Evolutionary conservation across 1,140 invertebrate species (phyloP), one percentile per base, ranked within the genome.

Genomic region (Yoshiicerus persimilis): DNA sequence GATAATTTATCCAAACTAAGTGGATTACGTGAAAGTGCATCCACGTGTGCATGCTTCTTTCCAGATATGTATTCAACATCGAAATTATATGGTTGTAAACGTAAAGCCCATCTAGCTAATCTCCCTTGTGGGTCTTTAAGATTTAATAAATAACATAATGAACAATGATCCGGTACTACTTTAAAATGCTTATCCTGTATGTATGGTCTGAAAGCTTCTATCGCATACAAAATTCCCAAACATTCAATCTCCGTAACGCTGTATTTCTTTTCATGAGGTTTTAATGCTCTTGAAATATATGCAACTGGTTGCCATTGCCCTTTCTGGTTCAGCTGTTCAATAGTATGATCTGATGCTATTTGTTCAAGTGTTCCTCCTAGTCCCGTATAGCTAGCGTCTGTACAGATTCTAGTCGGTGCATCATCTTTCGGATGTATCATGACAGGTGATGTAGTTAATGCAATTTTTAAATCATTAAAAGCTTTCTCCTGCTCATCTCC

Each of bases 141-240:
- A 5, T 91, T 91, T 25, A 92, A n/a, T n/a, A n/a, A n/a, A n/a
- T n/a, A n/a, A n/a, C n/a, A n/a, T n/a, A n/a, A n/a, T n/a, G n/a
- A n/a, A 89, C 91, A 90, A 90, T 94, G 93, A 88, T 95, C 93
- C 0, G 93, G 94, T 4, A 92, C 80, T 0, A 95, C 91, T 27
- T 89, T 93, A 88, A 94, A 94, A 1, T 62, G 1, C 36, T 13
- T 88, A 2, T 75, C 75, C 0, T 88, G 70, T 36, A 93, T n/a
- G 89, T 92, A 93, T 4, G 89, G 87, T n/a, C 91, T 87, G 86
- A 93, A 93, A 32, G 92, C 91, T 83, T 92, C 89, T 66, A 92
- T 86, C 3, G 92, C 91, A 91, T 91, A 93, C 13, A 93, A 91
- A 11, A 93, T 89, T 0, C 92, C 93, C n/a, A 94, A 88, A 56